Conservation (phyloP, 1,140 invertebrate species). For the Dendrolimus punctatus region DNA sequence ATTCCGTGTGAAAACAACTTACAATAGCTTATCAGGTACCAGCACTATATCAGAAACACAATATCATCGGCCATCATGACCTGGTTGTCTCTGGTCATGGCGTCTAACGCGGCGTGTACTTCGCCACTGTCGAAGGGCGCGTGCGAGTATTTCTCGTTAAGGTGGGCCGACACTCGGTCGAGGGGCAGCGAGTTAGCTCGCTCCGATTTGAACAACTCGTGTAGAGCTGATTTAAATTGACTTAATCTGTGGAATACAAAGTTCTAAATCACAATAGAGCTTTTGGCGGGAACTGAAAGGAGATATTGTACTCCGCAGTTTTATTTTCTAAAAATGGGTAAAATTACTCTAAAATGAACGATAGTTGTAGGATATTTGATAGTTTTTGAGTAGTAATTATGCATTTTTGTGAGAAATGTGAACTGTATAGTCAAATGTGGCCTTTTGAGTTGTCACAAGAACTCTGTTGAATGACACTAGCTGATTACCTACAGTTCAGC, state of each 20-base stretch:
- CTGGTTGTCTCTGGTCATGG: constrained; percentile 92
- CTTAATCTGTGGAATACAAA: constrained; percentile 69
- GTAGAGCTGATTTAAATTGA: constrained; percentile 77
- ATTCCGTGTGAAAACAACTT: not conserved
- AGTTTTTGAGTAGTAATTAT: too few relatives aligned
- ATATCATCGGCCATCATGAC: constrained; percentile 92
- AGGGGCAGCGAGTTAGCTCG: constrained; percentile 79
- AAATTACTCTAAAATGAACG: too few relatives aligned
- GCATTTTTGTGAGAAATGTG: too few relatives aligned
- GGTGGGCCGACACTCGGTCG: constrained; percentile 71
- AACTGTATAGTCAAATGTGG: too few relatives aligned
- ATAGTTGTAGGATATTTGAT: too few relatives aligned
- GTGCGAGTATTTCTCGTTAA: constrained; percentile 75
- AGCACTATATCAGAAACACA: constrained; percentile 87
- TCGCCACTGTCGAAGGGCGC: constrained; percentile 81
- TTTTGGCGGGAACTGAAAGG: too few relatives aligned
- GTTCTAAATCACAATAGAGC: not conserved
- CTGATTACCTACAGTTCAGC: too few relatives aligned
- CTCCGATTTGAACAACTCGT: constrained; percentile 79
- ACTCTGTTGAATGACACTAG: too few relatives aligned
- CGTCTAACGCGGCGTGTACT: constrained; percentile 82
- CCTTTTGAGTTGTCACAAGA: too few relatives aligned
- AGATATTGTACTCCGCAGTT: too few relatives aligned
- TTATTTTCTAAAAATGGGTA: too few relatives aligned
- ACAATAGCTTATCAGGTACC: not conserved